Base-by-base conservation (phyloP, 2,888 invertebrate species). In the Anticlea derivata region DNA sequence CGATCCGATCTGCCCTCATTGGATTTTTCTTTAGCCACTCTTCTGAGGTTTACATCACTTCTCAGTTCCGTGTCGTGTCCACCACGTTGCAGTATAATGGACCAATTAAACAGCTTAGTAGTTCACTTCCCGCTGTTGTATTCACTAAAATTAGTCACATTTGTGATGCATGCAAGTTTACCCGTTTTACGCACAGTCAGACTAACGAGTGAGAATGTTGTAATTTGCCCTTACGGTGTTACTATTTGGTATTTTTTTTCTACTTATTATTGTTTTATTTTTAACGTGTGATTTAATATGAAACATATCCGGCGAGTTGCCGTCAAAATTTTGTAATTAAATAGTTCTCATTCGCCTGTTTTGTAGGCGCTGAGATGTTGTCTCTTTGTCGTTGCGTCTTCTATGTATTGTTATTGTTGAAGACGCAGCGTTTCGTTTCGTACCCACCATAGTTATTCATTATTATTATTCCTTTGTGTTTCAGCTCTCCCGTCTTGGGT, bases 401-500 rank as follows among this genome's bases (percentile, higher is more conserved):
- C n/a, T n/a, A n/a, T n/a, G n/a, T n/a, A n/a, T n/a, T n/a, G n/a
- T n/a, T n/a, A n/a, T n/a, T n/a, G n/a, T n/a, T n/a, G n/a, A 12
- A 22, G 13, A 10, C 31, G 6, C 17, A 33, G 11, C 4, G 17
- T 22, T 13, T 7, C 6, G 30, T 30, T 22, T 41, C 1, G 7
- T 20, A 0, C 10, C 7, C 8, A 2, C 6, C 10, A 26, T 23
- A 10, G 7, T 24, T 0, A 24, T 37, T 23, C 3, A 37, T 3
- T 37, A 38, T 12, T 10, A 8, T n/a, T 37, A 23, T 29, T 65
- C 64, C 59, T 64, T 61, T 61, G 55, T 17, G n/a, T 59, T 72
- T 73, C 80, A 93, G 93, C 88, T 94, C 63, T 92, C 93, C 90
- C 92, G 93, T 62, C 87, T 94, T 76, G 93, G 93, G 75, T 92